A percentile compares a stretch with the other conserved stretches of the same genome.
Evolutionary conservation across 1,140 invertebrate genomes (phyloP).

Genomic region (Gerris buenoi): DNA sequence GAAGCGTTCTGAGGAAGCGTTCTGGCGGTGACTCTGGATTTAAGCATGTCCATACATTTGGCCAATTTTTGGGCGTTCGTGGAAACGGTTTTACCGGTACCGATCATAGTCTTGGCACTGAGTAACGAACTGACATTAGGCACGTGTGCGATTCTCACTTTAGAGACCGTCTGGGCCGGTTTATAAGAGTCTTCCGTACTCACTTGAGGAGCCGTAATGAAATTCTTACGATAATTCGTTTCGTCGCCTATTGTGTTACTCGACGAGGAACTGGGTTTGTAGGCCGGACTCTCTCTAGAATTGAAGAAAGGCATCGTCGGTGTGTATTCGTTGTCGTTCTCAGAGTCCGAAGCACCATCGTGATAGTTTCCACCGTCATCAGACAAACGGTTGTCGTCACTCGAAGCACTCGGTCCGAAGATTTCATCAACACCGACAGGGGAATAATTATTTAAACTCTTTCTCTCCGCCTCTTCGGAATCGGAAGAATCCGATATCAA

Average conservation of each 20-base stretch:
- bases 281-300: not conserved
- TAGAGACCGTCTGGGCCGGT: not conserved
- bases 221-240: too few species aligned
- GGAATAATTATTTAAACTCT: not conserved
- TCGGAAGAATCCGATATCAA: not conserved
- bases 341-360: not conserved
- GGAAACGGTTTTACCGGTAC: not conserved
- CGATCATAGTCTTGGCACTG: constrained; percentile 7
- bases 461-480: not conserved
- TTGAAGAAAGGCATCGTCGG: not conserved
- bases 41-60: too few species aligned
- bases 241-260: too few species aligned
- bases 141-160: constrained; percentile 10
- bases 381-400: too few species aligned
- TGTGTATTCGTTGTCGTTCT: not conserved
- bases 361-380: not conserved
- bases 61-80: not conserved
- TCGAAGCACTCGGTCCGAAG: not conserved
- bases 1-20: not conserved
- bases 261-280: too few species aligned
- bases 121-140: constrained; percentile 10
- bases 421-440: not conserved
- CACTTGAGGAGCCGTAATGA: too few species aligned
- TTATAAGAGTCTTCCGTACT: not conserved
- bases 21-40: not conserved